Percentiles rank a stretch among this genome's conserved stretches.
Conservation (phyloP, 2,797 vertebrate species). For the Eospalax fontanierii region DNA sequence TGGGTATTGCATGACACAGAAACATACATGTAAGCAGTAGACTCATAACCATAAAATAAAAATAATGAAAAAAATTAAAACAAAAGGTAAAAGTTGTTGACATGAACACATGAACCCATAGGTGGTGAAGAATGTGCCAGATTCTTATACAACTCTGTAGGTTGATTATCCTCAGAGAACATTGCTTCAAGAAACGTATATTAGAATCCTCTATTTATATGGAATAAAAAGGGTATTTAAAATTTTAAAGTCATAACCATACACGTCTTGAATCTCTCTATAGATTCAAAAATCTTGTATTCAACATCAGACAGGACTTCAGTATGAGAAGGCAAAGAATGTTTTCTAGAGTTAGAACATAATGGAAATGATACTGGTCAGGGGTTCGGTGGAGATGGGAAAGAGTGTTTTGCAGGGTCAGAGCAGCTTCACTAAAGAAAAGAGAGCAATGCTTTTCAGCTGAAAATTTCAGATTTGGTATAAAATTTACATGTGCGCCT, state of each 20-base stretch:
- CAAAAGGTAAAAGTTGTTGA: background rate
- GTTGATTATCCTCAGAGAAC: conserved; percentile 34
- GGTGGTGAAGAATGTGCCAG: background rate
- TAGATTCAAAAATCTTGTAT: background rate
- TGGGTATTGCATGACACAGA: no score
- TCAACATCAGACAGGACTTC: background rate
- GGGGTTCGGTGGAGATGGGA: background rate
- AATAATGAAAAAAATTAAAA: no score
- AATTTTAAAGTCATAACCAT: conserved; percentile 45
- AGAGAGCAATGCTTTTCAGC: conserved; percentile 65
- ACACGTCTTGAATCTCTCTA: conserved; percentile 11
- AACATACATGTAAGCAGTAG: no score
- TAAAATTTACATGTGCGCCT: conserved; percentile 71
- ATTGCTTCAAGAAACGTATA: background rate
- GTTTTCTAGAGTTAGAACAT: conserved; percentile 52
- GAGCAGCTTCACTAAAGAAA: conserved; percentile 69
- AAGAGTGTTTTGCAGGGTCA: conserved; percentile 30
- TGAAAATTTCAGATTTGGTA: conserved; percentile 72
- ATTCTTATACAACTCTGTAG: background rate
- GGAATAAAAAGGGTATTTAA: background rate
- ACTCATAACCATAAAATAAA: no score
- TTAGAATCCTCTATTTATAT: conserved; percentile 28
- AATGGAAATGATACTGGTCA: background rate
- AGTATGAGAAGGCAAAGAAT: background rate
- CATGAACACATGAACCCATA: background rate